Percentiles rank a stretch among this genome's conserved stretches.
These are phyloP conservation scores for Cossypha niveicapilla DNA, from an alignment of 2,797 vertebrate species.

Conservation along the genomic window DNA sequence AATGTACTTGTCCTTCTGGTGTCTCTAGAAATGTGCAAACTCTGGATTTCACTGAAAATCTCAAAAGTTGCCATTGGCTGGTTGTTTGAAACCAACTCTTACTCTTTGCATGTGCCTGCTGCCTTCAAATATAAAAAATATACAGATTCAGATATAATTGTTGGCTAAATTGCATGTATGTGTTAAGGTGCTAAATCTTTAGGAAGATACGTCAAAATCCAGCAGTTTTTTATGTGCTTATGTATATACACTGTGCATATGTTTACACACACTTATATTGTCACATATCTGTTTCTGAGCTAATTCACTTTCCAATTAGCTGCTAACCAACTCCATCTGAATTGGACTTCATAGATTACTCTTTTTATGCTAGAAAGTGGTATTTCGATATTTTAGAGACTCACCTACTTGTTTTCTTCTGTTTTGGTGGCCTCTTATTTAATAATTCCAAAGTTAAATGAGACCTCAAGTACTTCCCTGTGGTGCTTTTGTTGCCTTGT, in stretches of 20 bases:
- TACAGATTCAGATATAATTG: neutral
- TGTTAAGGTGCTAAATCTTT: neutral
- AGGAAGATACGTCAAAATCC: neutral
- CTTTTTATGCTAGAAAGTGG: neutral
- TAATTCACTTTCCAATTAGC: neutral
- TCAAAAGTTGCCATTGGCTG: accelerated
- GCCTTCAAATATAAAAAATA: neutral
- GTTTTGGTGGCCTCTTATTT: neutral
- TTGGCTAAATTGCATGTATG: accelerated
- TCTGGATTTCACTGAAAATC: neutral
- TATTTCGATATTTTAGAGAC: neutral
- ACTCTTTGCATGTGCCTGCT: accelerated
- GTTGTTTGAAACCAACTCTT: neutral
- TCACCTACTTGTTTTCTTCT: neutral
- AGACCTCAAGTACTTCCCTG: neutral
- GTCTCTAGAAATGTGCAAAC: accelerated
- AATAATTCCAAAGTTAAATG: neutral
- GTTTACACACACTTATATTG: accelerated
- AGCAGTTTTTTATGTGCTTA: accelerated
- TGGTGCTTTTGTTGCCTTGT: neutral
- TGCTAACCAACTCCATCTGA: neutral
- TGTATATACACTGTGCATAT: accelerated
- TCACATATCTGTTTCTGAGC: neutral
- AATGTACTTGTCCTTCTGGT: accelerated
- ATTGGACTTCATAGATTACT: accelerated